These are phyloP conservation scores for Bombyx huttoni DNA, from an alignment of 2,888 invertebrate species.

Conservation along the genomic window DNA sequence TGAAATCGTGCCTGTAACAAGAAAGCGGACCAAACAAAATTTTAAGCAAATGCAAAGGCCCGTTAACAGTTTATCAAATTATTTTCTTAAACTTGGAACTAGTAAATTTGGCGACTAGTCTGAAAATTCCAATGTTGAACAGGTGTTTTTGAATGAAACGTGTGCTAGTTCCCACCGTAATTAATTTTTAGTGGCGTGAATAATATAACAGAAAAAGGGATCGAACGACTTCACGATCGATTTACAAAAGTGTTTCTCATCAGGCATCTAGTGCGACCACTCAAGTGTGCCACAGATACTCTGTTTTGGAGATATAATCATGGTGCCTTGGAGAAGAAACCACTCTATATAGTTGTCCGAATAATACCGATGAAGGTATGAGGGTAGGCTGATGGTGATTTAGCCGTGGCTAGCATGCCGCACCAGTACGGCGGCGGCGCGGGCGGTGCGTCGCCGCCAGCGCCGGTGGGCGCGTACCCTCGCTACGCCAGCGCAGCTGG, in stretches of 20 bases:
- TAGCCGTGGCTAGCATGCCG: conserved; percentile 78
- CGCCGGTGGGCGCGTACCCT: conserved; percentile 73
- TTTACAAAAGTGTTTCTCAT: conserved; percentile 1
- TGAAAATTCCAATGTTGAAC: conserved; percentile 80
- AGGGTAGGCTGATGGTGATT: conserved; percentile 45
- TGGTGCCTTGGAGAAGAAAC: conserved; percentile 9
- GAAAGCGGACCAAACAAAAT: not conserved
- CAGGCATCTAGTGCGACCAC: not conserved
- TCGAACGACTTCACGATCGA: conserved; percentile 30
- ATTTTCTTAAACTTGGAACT: not conserved
- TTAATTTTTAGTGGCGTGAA: conserved; percentile 64
- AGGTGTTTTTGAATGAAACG: conserved; percentile 84
- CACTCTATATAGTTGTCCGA: conserved; percentile 21
- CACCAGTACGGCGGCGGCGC: conserved; percentile 82
- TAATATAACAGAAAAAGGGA: conserved; percentile 54
- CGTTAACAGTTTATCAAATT: not conserved
- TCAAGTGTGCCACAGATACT: not conserved
- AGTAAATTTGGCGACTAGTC: conserved; percentile 24
- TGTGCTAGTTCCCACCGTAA: conserved; percentile 67
- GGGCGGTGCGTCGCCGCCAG: conserved; percentile 82
- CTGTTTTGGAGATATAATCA: not conserved
- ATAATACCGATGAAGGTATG: conserved; percentile 30
- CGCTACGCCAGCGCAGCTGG: conserved; percentile 74
- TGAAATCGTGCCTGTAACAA: conserved; percentile 14
- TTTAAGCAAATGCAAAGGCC: conserved; percentile 11